These are phyloP conservation scores for Bibio marci DNA, from an alignment of 2,888 invertebrate genomes.

Conservation along the genomic window DNA sequence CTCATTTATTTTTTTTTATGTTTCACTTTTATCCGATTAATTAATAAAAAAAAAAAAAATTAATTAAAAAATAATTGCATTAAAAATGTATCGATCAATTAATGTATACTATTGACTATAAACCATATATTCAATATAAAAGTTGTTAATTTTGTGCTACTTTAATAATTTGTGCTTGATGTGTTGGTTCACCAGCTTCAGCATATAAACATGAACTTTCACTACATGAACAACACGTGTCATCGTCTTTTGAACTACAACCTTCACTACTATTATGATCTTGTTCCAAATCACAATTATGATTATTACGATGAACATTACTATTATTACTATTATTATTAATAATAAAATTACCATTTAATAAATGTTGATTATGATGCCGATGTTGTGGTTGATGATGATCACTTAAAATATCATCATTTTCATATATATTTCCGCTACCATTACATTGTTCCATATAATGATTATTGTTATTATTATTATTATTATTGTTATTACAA, in stretches of 20 bases:
- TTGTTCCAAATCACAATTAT: constrained; percentile 29
- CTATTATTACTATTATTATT: constrained; percentile 10
- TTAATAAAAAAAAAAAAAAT: too few species aligned
- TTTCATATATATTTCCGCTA: constrained; percentile 15
- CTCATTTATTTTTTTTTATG: too few species aligned
- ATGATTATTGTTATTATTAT: too few species aligned
- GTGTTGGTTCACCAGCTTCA: constrained; percentile 33
- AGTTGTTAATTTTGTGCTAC: not conserved
- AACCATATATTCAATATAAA: too few species aligned
- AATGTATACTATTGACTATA: too few species aligned
- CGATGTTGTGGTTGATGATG: not conserved
- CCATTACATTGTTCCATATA: constrained; percentile 8
- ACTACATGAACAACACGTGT: constrained; percentile 42
- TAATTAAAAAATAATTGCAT: too few species aligned
- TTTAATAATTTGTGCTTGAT: constrained; percentile 6
- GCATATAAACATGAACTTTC: constrained; percentile 44
- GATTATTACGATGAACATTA: constrained; percentile 23
- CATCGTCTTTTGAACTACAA: constrained; percentile 30
- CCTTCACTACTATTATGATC: constrained; percentile 17
- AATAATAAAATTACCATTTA: constrained; percentile 13
- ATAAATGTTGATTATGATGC: not conserved
- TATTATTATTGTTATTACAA: constrained; percentile 4
- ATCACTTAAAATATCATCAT: constrained; percentile 12
- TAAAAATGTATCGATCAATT: too few species aligned
- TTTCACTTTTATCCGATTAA: too few species aligned